A percentile compares a stretch with the other conserved stretches of the same genome.
These are phyloP conservation scores for Magallana ariakensis DNA, from an alignment of 1,140 invertebrate genomes.

Conservation along the genomic window DNA sequence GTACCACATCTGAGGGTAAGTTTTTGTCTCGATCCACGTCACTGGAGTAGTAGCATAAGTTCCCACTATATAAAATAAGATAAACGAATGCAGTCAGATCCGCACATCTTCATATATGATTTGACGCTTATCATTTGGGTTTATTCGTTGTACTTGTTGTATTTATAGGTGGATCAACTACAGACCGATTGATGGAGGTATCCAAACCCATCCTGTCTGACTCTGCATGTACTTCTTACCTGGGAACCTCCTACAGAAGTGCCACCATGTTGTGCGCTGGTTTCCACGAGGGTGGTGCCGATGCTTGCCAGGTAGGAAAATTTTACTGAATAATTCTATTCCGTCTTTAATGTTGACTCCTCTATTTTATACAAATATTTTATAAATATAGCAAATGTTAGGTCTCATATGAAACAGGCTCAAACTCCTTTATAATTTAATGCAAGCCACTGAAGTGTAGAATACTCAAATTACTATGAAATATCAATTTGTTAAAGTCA, in stretches of 20 bases:
- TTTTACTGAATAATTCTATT: not conserved
- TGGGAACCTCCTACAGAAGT: not conserved
- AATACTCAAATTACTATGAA: no score
- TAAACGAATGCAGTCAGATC: no score
- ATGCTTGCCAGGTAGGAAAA: not conserved
- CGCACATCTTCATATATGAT: no score
- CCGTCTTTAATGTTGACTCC: not conserved
- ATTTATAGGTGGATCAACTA: not conserved
- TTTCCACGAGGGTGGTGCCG: not conserved
- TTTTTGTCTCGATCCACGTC: not conserved
- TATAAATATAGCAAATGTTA: not conserved
- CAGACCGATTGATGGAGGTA: not conserved
- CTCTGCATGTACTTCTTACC: not conserved
- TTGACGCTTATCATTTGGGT: no score
- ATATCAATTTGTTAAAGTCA: no score
- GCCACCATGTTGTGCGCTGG: not conserved
- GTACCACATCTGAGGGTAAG: slow-evolving; percentile 14
- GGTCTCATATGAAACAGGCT: not conserved
- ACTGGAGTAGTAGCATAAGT: no score
- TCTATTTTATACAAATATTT: not conserved
- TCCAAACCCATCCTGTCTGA: not conserved
- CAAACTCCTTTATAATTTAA: no score
- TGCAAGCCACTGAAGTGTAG: no score
- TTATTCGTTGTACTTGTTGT: not conserved
- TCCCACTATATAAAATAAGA: no score